Evolutionary conservation across 2,113 vertebrate genomes (phyloP), one percentile per base, ranked within the genome.

Genomic region (Sprattus sprattus): DNA sequence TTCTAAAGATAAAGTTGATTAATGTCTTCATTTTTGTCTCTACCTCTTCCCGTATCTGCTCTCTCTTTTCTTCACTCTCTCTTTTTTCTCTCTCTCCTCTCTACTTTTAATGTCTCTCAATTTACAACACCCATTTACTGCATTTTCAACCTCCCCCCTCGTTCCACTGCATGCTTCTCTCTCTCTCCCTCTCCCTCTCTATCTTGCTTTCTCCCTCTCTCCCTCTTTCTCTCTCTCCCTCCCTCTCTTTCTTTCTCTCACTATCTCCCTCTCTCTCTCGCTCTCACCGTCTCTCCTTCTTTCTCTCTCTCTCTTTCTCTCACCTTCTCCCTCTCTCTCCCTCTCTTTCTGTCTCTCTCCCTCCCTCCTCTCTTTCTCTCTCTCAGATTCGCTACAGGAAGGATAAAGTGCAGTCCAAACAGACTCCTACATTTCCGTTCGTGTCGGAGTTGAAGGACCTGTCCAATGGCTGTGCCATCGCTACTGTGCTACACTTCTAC

Each of bases 341-440:
- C 15, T n/a, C 46, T 81, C 89, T 1, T 89, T 85, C 86, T 89
- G 75, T 78, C 32, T 47, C 78, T 16, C 82, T 32, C 81, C 82
- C 44, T 0, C 90, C 1, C 89, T 85, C 1, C 89, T 85, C 86
- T 89, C 80, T 78, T 32, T 47, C 78, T 16, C 82, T 32, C 81
- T 82, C 44, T 0, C 90, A 98, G 97, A 98, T 97, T 82, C 97
- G 97, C 49, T 98, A 98, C 88, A 96, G 96, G 85, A 98, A 97
- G 91, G 97, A 98, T 90, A 97, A 96, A 25, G 96, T 96, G 0
- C 93, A 94, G 88, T 96, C 96, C 75, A 96, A 96, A 78, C 92
- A 96, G 25, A 96, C 96, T 3, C 96, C 97, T 32, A 97, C 96
- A 81, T 98, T 98, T 85, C 95, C 96, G 0, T 87, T 95, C 0